Percentiles rank a stretch among this genome's conserved stretches.
Evolutionary conservation across 2,113 vertebrate species (phyloP).

Genomic region (Esox niger): DNA sequence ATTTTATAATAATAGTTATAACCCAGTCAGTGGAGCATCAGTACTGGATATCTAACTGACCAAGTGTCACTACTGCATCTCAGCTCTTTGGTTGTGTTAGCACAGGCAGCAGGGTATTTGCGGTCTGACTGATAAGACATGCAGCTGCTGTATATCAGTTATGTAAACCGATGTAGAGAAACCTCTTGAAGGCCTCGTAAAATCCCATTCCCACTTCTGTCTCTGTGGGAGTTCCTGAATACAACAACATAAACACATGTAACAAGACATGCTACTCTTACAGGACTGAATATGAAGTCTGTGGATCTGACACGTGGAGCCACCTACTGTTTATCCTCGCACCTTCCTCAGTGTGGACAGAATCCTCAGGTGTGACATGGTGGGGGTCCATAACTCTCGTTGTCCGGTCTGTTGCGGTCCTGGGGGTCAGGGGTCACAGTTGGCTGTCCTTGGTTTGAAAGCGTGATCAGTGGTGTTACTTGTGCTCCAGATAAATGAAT

Average conservation of each 20-base stretch:
- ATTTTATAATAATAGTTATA: too few relatives aligned
- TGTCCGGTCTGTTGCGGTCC: too few relatives aligned
- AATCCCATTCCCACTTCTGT: constrained; percentile 5
- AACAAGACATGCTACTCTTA: background rate
- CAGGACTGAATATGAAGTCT: too few relatives aligned
- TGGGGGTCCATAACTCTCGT: constrained; percentile 35
- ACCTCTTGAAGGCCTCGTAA: background rate
- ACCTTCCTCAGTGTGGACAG: constrained; percentile 23
- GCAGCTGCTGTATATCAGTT: constrained; percentile 20
- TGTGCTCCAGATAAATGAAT: too few relatives aligned
- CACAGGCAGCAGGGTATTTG: background rate
- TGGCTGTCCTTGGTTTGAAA: background rate
- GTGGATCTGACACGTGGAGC: background rate
- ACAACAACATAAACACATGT: background rate
- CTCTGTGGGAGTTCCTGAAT: background rate
- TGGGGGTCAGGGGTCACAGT: too few relatives aligned
- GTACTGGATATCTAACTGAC: background rate
- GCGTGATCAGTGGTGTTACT: too few relatives aligned
- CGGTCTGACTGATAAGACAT: constrained; percentile 15
- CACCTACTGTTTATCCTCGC: constrained; percentile 40
- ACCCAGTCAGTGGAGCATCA: too few relatives aligned
- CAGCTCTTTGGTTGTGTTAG: background rate
- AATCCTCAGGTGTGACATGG: constrained; percentile 14
- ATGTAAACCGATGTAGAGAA: constrained; percentile 21
- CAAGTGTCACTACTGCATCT: background rate